These are phyloP conservation scores for Paracanthobrama guichenoti DNA, from an alignment of 2,113 vertebrate species.

Conservation along the genomic window DNA sequence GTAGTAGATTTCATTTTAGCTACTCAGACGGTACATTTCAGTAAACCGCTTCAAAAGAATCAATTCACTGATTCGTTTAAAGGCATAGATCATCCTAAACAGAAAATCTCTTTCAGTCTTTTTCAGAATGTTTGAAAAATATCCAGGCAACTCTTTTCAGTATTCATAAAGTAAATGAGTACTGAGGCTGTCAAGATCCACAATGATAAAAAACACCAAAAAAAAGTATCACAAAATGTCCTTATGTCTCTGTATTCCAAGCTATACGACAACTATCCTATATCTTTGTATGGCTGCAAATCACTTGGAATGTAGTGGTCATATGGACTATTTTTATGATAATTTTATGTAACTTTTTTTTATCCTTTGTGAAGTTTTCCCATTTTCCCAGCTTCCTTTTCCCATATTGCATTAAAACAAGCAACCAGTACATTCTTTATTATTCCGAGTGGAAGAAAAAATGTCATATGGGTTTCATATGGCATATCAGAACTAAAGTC, in stretches of 20 bases:
- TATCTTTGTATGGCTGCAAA: neutral
- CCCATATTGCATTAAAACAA: neutral
- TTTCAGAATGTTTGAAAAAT: neutral
- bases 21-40: neutral
- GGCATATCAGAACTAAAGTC: neutral
- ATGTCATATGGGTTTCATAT: neutral
- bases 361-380: neutral
- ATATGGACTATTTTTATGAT: neutral
- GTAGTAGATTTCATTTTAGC: neutral
- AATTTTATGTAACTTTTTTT: neutral
- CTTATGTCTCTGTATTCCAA: neutral
- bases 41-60: neutral
- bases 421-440: neutral
- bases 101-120: neutral
- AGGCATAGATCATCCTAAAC: neutral
- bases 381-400: neutral
- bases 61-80: neutral
- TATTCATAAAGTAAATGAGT: neutral
- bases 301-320: neutral
- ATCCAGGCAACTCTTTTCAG: neutral
- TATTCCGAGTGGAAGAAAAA: neutral
- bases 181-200: neutral
- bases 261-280: neutral
- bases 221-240: neutral
- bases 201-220: neutral